Evolutionary conservation across 2,797 vertebrate species (phyloP).

Genomic region (Fistularia tabacaria): DNA sequence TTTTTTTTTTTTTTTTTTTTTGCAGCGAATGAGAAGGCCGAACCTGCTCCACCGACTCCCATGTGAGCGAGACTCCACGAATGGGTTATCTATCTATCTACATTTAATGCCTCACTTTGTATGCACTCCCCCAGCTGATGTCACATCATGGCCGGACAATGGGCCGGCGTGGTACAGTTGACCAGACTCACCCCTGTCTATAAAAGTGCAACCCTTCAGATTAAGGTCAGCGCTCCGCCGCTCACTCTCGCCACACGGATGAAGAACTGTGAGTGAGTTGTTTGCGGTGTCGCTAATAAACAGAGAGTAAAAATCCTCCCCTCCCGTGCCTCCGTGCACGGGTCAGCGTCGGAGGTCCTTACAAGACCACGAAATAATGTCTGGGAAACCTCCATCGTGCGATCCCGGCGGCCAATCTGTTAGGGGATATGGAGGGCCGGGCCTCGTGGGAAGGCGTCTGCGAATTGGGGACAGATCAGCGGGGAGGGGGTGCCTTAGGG

Average conservation of each 20-base stretch:
- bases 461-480: slow-evolving; percentile 27
- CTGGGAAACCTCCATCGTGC: slow-evolving; percentile 63
- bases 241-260: slow-evolving; percentile 43
- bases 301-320: slow-evolving; percentile 56
- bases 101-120: slow-evolving; percentile 64
- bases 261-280: slow-evolving; percentile 47
- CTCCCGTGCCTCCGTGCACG: slow-evolving; percentile 66
- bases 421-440: slow-evolving; percentile 56
- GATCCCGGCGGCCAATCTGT: slow-evolving; percentile 69
- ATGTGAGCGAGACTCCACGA: slow-evolving; percentile 11
- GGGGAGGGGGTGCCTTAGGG: slow-evolving; percentile 11
- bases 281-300: slow-evolving; percentile 66
- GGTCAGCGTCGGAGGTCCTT: slow-evolving; percentile 66
- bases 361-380: slow-evolving; percentile 53
- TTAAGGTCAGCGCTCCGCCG: slow-evolving; percentile 72
- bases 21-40: slow-evolving; percentile 1
- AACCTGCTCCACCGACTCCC: slow-evolving; percentile 12
- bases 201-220: slow-evolving; percentile 62
- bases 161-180: slow-evolving; percentile 58
- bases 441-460: slow-evolving; percentile 42
- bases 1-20: no score
- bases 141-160: slow-evolving; percentile 51
- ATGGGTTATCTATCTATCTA: slow-evolving; percentile 3
- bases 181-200: slow-evolving; percentile 70
- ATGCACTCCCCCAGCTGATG: slow-evolving; percentile 54